These are phyloP conservation scores for Microtus ochrogaster DNA, from an alignment of 2,113 vertebrate species.

Conservation along the genomic window DNA sequence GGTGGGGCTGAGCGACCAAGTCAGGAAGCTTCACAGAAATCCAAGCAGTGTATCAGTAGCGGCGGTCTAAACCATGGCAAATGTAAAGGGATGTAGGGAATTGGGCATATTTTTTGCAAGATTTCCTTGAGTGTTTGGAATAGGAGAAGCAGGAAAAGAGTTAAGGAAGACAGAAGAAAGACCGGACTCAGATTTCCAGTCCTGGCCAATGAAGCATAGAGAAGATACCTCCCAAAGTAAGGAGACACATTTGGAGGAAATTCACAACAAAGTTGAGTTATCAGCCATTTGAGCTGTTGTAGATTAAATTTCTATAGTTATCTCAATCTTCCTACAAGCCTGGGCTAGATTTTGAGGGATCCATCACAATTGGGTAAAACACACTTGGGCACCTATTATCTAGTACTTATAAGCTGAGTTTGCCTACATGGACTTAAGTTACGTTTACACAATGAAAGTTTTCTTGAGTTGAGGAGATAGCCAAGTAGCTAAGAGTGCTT, in stretches of 20 bases:
- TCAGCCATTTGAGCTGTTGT: neutral
- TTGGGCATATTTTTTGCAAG: neutral
- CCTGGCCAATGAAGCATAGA: neutral
- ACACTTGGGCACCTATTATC: neutral
- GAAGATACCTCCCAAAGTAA: neutral
- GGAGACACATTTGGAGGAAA: neutral
- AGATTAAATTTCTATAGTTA: neutral
- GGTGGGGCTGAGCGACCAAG: neutral
- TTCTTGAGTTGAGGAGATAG: neutral
- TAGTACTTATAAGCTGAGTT: neutral
- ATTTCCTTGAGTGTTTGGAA: neutral
- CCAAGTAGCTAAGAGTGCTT: neutral
- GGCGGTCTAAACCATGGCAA: neutral
- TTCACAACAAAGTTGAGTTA: neutral
- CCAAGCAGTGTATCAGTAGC: neutral
- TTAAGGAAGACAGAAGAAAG: neutral
- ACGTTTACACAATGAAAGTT: constrained; percentile 3
- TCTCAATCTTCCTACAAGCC: neutral
- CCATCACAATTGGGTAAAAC: neutral
- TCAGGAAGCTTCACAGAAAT: constrained; percentile 31
- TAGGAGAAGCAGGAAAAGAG: neutral
- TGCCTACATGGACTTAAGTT: neutral
- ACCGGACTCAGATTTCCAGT: neutral
- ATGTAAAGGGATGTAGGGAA: neutral
- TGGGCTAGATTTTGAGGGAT: constrained; percentile 2